Evolutionary conservation across 2,113 vertebrate genomes (phyloP).

Genomic region (Coturnix japonica): DNA sequence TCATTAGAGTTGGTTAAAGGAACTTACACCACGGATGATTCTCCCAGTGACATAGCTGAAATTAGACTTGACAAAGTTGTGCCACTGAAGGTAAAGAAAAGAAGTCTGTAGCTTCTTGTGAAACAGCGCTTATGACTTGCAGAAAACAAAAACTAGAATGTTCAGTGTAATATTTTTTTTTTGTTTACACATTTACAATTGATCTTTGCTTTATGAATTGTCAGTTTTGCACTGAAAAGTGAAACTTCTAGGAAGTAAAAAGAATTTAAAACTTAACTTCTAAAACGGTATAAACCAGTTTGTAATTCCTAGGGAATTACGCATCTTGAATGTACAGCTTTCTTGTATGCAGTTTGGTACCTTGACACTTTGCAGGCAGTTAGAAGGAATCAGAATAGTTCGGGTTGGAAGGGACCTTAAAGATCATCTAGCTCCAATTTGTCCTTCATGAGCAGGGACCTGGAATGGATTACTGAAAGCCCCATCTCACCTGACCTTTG

Average conservation of each 20-base stretch:
- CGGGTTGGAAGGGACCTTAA: not conserved
- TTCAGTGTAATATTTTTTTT: not conserved
- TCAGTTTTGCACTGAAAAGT: not conserved
- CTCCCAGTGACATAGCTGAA: constrained; percentile 96
- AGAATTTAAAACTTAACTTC: not conserved
- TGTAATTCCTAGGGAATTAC: not conserved
- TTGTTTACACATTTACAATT: not conserved
- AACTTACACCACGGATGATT: constrained; percentile 97
- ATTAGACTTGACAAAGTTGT: constrained; percentile 97
- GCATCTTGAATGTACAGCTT: not conserved
- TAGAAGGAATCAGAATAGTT: not conserved
- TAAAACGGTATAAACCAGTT: not conserved
- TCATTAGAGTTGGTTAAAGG: constrained; percentile 97
- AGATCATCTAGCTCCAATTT: not conserved
- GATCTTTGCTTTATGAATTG: not conserved
- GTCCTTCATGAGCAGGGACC: not conserved
- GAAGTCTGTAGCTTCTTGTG: not conserved
- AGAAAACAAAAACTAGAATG: not conserved
- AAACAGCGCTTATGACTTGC: not conserved
- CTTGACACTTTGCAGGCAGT: not conserved
- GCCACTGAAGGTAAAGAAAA: constrained; percentile 89
- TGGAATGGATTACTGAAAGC: not conserved
- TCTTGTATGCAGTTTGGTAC: not conserved
- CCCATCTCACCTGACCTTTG: not conserved
- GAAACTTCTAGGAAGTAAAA: not conserved